Evolutionary conservation across 2,797 vertebrate genomes (phyloP).

Genomic region (Myripristis murdjan): DNA sequence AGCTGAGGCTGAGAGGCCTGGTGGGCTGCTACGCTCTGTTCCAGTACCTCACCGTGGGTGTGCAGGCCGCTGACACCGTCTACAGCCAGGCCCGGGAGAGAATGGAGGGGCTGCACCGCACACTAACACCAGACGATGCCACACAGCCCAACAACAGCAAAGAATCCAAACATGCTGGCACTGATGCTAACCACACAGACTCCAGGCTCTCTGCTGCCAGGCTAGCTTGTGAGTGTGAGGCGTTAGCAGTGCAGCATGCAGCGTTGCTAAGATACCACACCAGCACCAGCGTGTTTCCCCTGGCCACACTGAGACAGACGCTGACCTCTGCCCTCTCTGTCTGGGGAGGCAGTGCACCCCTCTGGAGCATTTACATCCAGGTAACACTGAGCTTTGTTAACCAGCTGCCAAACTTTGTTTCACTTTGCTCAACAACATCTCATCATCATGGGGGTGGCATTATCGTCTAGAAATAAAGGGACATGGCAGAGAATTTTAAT

Average conservation of each 20-base stretch:
- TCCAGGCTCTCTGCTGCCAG: not conserved
- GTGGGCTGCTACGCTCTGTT: constrained; percentile 92
- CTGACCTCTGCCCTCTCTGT: constrained; percentile 85
- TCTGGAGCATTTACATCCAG: constrained; percentile 92
- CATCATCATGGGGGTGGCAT: too few relatives aligned
- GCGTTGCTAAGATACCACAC: constrained; percentile 89
- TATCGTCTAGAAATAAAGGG: too few relatives aligned
- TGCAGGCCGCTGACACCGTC: constrained; percentile 86
- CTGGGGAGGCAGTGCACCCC: constrained; percentile 85
- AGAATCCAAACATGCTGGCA: not conserved
- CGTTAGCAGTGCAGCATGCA: constrained; percentile 86
- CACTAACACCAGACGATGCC: constrained; percentile 6
- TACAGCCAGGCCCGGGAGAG: constrained; percentile 81
- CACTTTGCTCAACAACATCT: too few relatives aligned
- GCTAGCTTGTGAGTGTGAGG: constrained; percentile 81
- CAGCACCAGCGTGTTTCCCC: constrained; percentile 85
- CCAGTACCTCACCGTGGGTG: constrained; percentile 94
- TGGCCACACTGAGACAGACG: constrained; percentile 87
- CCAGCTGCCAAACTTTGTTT: too few relatives aligned
- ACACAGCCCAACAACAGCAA: not conserved
- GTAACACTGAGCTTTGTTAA: constrained; percentile 18
- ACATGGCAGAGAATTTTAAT: too few relatives aligned
- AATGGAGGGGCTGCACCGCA: constrained; percentile 63
- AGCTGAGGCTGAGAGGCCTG: constrained; percentile 68
- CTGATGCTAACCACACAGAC: not conserved